Conservation (phyloP, 2,888 invertebrate species). For the Agelastica alni region DNA sequence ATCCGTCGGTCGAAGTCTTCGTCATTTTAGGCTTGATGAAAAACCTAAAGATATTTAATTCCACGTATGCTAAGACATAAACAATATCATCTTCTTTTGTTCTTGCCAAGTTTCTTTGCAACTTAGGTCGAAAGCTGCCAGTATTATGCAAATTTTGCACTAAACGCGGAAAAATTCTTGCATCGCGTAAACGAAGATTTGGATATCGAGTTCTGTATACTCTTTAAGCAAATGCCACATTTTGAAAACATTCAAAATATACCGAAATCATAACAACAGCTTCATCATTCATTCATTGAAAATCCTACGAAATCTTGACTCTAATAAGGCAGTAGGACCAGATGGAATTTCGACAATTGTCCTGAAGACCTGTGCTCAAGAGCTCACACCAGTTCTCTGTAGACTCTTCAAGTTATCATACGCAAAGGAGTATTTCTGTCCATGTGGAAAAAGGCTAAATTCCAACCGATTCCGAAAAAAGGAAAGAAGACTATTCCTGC, state of each 20-base stretch:
- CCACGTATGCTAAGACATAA: neutral
- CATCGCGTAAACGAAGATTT: neutral
- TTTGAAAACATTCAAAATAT: neutral
- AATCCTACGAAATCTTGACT: too few relatives aligned
- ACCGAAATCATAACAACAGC: neutral
- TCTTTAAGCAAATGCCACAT: neutral
- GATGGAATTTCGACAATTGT: too few relatives aligned
- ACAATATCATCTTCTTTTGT: too few relatives aligned
- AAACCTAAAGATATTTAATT: slow-evolving; percentile 5
- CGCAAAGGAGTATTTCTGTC: too few relatives aligned
- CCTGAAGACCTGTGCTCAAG: too few relatives aligned
- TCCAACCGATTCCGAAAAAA: too few relatives aligned
- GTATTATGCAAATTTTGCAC: neutral
- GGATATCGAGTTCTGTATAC: neutral
- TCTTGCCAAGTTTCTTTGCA: neutral
- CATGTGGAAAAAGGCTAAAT: too few relatives aligned
- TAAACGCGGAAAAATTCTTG: neutral
- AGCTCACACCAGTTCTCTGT: too few relatives aligned
- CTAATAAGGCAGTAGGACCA: too few relatives aligned
- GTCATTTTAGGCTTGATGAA: slow-evolving; percentile 14
- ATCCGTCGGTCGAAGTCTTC: slow-evolving; percentile 7
- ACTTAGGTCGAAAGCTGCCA: neutral
- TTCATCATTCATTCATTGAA: too few relatives aligned
- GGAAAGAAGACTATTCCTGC: too few relatives aligned
- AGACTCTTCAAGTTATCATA: too few relatives aligned